Percentiles rank a stretch among this genome's conserved stretches.
Evolutionary conservation across 2,113 vertebrate species (phyloP).

Genomic region (Myiopsitta monachus): DNA sequence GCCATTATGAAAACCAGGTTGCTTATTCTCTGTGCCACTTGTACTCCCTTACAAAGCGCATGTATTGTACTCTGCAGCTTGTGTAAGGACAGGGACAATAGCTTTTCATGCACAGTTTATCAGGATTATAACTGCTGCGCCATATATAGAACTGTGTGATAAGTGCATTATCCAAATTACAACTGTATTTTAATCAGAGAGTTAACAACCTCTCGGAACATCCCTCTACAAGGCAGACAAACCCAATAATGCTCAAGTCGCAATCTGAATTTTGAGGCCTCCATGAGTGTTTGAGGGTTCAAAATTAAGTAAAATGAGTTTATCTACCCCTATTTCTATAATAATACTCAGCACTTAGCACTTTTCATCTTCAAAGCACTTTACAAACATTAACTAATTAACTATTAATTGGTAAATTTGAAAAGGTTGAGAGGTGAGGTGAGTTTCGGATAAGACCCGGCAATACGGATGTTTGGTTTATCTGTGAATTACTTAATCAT

Average conservation of each 20-base stretch:
- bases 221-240: constrained; percentile 11
- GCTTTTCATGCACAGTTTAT: constrained; percentile 26
- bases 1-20: not conserved
- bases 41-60: not conserved
- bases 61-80: not conserved
- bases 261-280: constrained; percentile 58
- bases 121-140: constrained; percentile 39
- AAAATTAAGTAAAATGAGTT: constrained; percentile 75
- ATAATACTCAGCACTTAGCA: constrained; percentile 73
- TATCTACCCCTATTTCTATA: constrained; percentile 69
- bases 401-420: constrained; percentile 78
- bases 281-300: constrained; percentile 50
- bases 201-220: not conserved
- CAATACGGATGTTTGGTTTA: constrained; percentile 78
- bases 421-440: constrained; percentile 79
- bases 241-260: constrained; percentile 25
- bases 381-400: constrained; percentile 77
- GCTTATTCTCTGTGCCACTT: not conserved
- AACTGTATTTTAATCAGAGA: constrained; percentile 57
- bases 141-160: constrained; percentile 38
- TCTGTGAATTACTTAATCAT: constrained; percentile 80
- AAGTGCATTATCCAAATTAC: constrained; percentile 58
- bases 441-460: constrained; percentile 74
- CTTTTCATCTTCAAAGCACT: constrained; percentile 75
- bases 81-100: constrained; percentile 37